Base-by-base conservation (phyloP, 2,113 vertebrate genomes). In the Bos javanicus region DNA sequence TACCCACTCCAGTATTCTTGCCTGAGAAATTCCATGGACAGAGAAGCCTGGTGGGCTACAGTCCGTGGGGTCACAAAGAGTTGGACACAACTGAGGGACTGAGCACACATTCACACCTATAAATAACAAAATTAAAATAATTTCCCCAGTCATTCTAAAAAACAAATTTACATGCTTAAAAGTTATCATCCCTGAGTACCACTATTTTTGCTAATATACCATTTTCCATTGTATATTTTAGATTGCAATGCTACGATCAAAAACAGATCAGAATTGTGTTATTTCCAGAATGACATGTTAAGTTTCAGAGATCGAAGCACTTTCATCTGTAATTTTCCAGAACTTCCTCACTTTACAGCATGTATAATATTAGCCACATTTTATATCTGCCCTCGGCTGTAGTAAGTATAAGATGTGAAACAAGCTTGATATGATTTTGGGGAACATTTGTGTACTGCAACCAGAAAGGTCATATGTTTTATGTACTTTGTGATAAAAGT, bases 401-500 rank as follows among this genome's bases (percentile, higher is more conserved):
- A 98, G 62, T 86, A 97, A 96, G 95, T 97, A 98, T 95, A 97
- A 97, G 54, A 97, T 88, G 14, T 52, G 92, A 97, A 97, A 94
- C 26, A 96, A 97, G 95, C 36, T 39, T 48, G 23, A 25, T 97
- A 26, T 87, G 95, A 96, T 97, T 98, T 98, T 11, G 74, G 97
- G 87, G 93, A 92, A 84, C 43, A 36, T 94, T 98, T 98, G 71
- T 6, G 0, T 96, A 89, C n/a, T 30, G 54, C 56, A 87, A 81
- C 88, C 74, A 97, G 94, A 98, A 97, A 98, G 94, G 91, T 97
- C 97, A 92, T 57, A 76, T 94, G 95, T 94, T 98, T 98, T 97
- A 98, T 97, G 90, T 87, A 96, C 94, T 97, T 97, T 92, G 94
- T 94, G 97, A 98, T 97, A 97, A 97, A 97, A 95, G 81, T 56